phyloP scores from a whole-genome alignment of 2,888 invertebrate species.

The Leptinotarsa tumamoca region DNA sequence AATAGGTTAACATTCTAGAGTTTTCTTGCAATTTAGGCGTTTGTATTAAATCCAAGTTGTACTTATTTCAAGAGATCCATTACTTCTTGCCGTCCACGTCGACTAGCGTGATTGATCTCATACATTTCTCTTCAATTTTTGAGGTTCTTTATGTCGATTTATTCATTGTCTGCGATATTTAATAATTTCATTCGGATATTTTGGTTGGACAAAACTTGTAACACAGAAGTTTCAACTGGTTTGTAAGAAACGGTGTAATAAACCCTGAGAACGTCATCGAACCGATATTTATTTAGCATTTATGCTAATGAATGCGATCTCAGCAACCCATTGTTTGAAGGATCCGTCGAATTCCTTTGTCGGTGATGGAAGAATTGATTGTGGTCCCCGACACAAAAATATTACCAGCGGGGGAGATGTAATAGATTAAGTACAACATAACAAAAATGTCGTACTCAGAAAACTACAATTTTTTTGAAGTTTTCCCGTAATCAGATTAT shows the following conservation, averaged over 20 bases:
- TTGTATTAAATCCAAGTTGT: neutral
- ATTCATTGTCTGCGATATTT: no score
- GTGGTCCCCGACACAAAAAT: neutral
- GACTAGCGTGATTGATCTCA: no score
- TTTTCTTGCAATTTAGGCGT: neutral
- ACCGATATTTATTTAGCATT: slow-evolving; percentile 31
- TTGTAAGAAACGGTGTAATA: slow-evolving; percentile 10
- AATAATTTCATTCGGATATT: no score
- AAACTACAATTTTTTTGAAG: no score
- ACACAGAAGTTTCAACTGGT: neutral
- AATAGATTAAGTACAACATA: no score
- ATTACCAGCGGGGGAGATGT: neutral
- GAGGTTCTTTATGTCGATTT: no score
- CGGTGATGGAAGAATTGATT: slow-evolving; percentile 17
- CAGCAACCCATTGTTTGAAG: slow-evolving; percentile 59
- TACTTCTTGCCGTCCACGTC: no score
- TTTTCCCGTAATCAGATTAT: no score
- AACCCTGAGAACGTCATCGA: slow-evolving; percentile 24
- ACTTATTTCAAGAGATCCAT: no score
- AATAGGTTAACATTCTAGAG: neutral
- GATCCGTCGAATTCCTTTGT: slow-evolving; percentile 63
- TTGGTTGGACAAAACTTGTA: no score
- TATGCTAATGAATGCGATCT: slow-evolving; percentile 55
- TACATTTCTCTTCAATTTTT: no score
- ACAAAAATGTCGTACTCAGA: no score